Evolutionary conservation across 2,113 vertebrate genomes (phyloP).

Genomic region (Propithecus coquereli): DNA sequence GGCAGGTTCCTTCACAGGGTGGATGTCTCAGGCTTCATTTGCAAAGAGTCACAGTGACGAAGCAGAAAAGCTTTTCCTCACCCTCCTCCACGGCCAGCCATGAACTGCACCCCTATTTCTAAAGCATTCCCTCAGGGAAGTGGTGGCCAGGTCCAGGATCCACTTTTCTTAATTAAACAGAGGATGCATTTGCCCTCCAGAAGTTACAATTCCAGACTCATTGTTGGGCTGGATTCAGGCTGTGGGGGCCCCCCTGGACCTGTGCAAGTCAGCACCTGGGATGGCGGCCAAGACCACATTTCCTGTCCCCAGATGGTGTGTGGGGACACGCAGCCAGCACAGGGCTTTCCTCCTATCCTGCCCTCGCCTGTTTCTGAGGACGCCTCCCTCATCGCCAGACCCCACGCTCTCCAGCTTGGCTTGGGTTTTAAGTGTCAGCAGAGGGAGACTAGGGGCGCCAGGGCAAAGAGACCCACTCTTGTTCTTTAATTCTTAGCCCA

Average conservation of each 20-base stretch:
- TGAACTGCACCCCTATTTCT: neutral
- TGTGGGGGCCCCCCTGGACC: neutral
- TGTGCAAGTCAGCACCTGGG: neutral
- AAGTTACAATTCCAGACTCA: neutral
- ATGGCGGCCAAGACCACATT: neutral
- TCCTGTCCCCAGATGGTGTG: neutral
- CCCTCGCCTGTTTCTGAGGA: neutral
- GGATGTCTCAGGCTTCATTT: neutral
- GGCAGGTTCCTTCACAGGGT: neutral
- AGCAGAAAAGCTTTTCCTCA: neutral
- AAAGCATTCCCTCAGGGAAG: neutral
- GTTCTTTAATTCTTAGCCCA: constrained; percentile 69
- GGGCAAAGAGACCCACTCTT: constrained; percentile 59
- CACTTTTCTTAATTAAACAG: constrained; percentile 27
- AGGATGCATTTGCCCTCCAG: neutral
- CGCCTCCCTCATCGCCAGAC: neutral
- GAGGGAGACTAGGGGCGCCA: constrained; percentile 14
- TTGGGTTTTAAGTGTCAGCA: neutral
- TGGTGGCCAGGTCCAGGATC: neutral
- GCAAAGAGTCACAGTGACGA: neutral
- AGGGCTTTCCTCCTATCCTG: neutral
- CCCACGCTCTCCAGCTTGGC: neutral
- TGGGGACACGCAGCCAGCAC: no score
- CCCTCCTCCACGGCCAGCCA: neutral
- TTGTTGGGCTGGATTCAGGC: neutral